Evolutionary conservation across 2,888 invertebrate species (phyloP), one percentile per base, ranked within the genome.

Genomic region (Agapetus fuscipes): DNA sequence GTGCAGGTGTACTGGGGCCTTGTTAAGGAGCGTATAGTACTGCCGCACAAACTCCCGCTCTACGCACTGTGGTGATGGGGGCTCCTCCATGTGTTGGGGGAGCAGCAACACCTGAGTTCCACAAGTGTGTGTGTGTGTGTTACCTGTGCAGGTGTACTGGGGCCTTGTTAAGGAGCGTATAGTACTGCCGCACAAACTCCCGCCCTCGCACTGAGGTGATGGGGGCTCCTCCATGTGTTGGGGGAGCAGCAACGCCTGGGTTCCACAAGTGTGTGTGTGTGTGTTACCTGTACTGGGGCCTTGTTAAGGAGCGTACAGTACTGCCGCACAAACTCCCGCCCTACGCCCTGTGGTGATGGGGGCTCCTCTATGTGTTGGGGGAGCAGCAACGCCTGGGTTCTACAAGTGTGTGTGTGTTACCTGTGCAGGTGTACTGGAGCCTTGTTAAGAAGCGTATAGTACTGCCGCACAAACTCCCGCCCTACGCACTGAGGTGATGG

Each of bases 31-130:
- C 48, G 96, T 97, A 71, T 97, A 97, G 70, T 97, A 97, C 74
- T 97, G 96, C 66, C 95, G 87, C 62, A 97, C 96, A 74, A 97
- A 97, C 72, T 96, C 96, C 60, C 94, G 85, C 95, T 96, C 69
- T 97, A n/a, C 95, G 73, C 84, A 85, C 72, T 91, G 89, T 64
- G 93, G 90, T 64, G 87, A 85, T 70, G 89, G 89, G 68, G 86
- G 80, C 72, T 82, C 85, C 82, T 91, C 91, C 90, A 91, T 91
- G 81, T 91, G 30, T 25, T 35, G 41, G 41, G 36, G 44, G 35
- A 43, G 41, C 42, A 48, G 43, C 36, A 39, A 45, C 40, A 45
- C 48, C 47, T 45, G n/a, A n/a, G n/a, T n/a, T n/a, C n/a, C n/a
- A n/a, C n/a, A n/a, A n/a, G n/a, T n/a, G n/a, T n/a, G n/a, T n/a